These are phyloP conservation scores for Coelinius sp. DNA, from an alignment of 2,888 invertebrate genomes.

Conservation along the genomic window DNA sequence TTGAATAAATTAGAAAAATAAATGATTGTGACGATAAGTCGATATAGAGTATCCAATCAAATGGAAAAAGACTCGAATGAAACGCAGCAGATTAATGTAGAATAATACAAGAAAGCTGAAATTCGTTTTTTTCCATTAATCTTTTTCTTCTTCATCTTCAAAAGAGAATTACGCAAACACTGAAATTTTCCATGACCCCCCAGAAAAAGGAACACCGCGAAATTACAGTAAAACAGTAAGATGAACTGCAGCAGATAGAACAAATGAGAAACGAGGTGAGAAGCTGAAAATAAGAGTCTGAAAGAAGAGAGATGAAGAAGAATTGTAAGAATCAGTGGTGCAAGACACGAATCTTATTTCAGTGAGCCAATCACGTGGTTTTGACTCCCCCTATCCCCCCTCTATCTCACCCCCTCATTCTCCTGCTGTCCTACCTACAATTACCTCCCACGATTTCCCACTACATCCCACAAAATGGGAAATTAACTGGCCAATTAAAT, in stretches of 20 bases:
- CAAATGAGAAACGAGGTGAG: constrained; percentile 2
- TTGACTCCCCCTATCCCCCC: not conserved
- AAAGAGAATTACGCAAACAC: not conserved
- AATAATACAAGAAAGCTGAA: not conserved
- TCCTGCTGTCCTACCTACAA: not conserved
- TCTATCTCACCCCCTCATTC: not conserved
- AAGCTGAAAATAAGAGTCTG: not conserved
- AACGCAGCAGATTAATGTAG: not conserved
- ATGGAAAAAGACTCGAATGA: not conserved
- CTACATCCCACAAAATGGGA: not conserved
- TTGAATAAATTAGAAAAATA: not conserved
- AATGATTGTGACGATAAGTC: not conserved
- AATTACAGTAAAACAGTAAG: not conserved
- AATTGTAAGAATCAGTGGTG: constrained; percentile 19
- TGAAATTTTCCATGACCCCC: not conserved
- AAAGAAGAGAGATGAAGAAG: not conserved
- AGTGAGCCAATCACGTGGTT: constrained; percentile 21
- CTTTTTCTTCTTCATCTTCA: not conserved
- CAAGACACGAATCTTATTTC: constrained; percentile 34
- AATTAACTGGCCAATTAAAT: constrained; percentile 25
- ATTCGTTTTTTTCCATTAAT: not conserved
- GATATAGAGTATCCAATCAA: not conserved
- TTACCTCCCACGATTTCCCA: not conserved
- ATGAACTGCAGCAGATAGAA: constrained; percentile 1
- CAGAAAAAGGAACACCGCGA: not conserved